phyloP scores from a whole-genome alignment of 2,888 invertebrate species.

The Pheosia tremula region DNA sequence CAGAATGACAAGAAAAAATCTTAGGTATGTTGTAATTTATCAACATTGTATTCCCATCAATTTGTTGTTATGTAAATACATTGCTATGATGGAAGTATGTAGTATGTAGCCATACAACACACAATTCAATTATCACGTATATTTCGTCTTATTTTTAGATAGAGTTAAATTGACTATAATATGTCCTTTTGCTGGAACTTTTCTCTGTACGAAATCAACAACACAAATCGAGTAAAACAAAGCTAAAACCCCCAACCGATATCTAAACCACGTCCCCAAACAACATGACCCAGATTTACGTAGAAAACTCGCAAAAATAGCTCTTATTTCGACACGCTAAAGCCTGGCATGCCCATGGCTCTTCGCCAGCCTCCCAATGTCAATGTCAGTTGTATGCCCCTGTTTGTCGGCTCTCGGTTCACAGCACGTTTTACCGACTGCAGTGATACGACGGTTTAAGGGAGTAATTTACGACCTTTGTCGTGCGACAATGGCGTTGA shows the following conservation, averaged over 20 bases:
- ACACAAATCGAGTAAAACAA: too few relatives aligned
- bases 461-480: constrained; percentile 3
- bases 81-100: too few relatives aligned
- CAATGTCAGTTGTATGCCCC: not conserved
- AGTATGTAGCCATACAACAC: too few relatives aligned
- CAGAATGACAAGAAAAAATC: not conserved
- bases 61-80: not conserved
- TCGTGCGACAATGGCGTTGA: not conserved
- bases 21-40: not conserved
- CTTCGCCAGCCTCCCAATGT: not conserved
- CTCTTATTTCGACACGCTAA: not conserved
- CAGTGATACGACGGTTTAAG: not conserved
- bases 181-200: too few relatives aligned
- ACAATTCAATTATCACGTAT: too few relatives aligned
- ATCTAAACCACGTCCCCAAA: not conserved
- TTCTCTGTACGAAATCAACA: too few relatives aligned
- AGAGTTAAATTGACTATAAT: too few relatives aligned
- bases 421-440: constrained; percentile 3
- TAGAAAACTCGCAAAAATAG: not conserved
- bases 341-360: not conserved
- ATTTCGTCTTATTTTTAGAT: too few relatives aligned
- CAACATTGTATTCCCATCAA: too few relatives aligned
- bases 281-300: not conserved
- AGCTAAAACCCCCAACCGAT: not conserved
- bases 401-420: constrained; percentile 3